Evolutionary conservation across 2,113 vertebrate genomes (phyloP).

Genomic region (Dicerorhinus sumatrensis): DNA sequence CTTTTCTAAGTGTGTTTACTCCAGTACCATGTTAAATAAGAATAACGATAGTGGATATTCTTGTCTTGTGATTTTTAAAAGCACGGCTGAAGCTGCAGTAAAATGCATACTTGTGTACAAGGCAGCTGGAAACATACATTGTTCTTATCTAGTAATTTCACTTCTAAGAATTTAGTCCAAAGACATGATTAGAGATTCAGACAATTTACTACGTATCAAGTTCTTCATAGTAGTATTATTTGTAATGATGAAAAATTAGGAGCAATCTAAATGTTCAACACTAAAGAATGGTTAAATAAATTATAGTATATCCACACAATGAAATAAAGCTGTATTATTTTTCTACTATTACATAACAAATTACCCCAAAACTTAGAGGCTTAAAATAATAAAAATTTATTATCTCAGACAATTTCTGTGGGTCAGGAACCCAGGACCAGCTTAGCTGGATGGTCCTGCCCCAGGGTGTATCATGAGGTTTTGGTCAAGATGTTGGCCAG

Average conservation of each 20-base stretch:
- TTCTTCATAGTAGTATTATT: not conserved
- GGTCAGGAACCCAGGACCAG: not conserved
- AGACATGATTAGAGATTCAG: not conserved
- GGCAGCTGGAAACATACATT: not conserved
- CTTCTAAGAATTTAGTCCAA: constrained; percentile 4
- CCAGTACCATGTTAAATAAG: not conserved
- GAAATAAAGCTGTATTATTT: not conserved
- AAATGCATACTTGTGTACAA: not conserved
- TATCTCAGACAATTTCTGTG: not conserved
- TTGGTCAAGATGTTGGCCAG: not conserved
- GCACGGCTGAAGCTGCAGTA: not conserved
- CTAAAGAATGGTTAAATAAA: not conserved
- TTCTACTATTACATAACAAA: not conserved
- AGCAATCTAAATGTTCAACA: not conserved
- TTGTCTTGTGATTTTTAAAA: not conserved
- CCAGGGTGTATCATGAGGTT: not conserved
- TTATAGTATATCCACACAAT: not conserved
- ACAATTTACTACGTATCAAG: not conserved
- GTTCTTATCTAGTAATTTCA: not conserved
- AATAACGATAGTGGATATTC: not conserved
- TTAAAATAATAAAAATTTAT: constrained; percentile 15
- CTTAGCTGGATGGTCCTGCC: not conserved
- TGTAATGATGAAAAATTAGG: not conserved
- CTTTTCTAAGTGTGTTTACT: not conserved
- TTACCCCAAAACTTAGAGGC: not conserved